A percentile compares a stretch with the other conserved stretches of the same genome.
phyloP scores from a whole-genome alignment of 2,113 vertebrate species.

The Indri indri region DNA sequence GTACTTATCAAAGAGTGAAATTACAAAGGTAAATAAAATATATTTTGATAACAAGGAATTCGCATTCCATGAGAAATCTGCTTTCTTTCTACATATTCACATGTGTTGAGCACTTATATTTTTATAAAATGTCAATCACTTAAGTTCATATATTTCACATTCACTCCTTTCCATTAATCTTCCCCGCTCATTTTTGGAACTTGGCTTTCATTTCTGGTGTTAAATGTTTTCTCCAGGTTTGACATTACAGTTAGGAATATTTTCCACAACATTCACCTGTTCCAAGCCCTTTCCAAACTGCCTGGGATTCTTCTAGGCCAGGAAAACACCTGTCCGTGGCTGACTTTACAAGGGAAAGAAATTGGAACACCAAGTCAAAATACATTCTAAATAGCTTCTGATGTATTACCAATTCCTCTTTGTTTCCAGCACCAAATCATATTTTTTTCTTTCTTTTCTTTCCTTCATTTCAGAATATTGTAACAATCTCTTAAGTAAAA shows the following conservation, averaged over 20 bases:
- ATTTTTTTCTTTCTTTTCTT: background rate
- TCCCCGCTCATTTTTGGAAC: background rate
- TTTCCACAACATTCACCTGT: background rate
- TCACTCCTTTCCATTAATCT: background rate
- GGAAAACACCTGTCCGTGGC: background rate
- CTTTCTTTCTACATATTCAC: background rate
- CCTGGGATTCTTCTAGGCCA: background rate
- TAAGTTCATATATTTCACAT: background rate
- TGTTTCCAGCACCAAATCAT: background rate
- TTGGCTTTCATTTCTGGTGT: background rate
- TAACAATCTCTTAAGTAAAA: background rate
- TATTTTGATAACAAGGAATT: background rate
- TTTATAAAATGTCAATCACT: background rate
- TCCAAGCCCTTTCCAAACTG: background rate
- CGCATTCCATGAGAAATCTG: background rate
- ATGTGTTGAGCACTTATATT: background rate
- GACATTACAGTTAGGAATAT: background rate
- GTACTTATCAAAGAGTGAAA: conserved; percentile 9
- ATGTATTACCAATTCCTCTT: background rate
- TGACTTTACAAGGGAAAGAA: background rate
- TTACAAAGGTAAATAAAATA: background rate
- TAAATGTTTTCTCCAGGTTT: background rate
- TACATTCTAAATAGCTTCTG: background rate
- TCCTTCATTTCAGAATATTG: background rate
- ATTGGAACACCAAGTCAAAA: background rate